A percentile compares a stretch with the other conserved stretches of the same genome.
phyloP scores from a whole-genome alignment of 2,113 vertebrate genomes.

The Pelvicachromis taeniatus region DNA sequence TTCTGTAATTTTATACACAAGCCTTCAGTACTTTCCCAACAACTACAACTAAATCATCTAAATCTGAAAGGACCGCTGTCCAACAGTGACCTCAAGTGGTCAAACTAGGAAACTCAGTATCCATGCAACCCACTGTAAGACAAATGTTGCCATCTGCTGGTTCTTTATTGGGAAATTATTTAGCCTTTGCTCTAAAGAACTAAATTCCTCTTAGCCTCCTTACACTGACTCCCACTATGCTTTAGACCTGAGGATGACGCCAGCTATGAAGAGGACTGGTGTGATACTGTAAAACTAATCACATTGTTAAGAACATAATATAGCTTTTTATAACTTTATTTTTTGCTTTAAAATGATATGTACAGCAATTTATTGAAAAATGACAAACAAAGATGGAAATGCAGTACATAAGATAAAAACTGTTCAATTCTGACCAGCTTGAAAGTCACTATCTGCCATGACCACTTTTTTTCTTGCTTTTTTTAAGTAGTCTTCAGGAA shows the following conservation, averaged over 20 bases:
- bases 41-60: neutral
- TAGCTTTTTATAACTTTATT: neutral
- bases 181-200: neutral
- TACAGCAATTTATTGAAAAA: neutral
- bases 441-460: neutral
- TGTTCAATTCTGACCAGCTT: neutral
- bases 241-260: neutral
- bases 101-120: neutral
- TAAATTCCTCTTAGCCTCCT: neutral
- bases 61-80: neutral
- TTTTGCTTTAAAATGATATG: neutral
- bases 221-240: neutral
- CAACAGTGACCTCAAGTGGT: constrained; percentile 54
- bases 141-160: neutral
- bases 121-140: neutral
- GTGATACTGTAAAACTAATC: neutral
- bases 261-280: neutral
- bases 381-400: neutral
- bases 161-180: neutral
- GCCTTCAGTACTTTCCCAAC: neutral
- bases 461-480: neutral
- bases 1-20: neutral
- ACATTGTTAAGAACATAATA: neutral
- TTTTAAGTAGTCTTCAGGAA: neutral
- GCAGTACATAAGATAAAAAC: neutral